Evolutionary conservation across 2,888 invertebrate species (phyloP), one percentile per base, ranked within the genome.

Genomic region (Drosophila borealis): DNA sequence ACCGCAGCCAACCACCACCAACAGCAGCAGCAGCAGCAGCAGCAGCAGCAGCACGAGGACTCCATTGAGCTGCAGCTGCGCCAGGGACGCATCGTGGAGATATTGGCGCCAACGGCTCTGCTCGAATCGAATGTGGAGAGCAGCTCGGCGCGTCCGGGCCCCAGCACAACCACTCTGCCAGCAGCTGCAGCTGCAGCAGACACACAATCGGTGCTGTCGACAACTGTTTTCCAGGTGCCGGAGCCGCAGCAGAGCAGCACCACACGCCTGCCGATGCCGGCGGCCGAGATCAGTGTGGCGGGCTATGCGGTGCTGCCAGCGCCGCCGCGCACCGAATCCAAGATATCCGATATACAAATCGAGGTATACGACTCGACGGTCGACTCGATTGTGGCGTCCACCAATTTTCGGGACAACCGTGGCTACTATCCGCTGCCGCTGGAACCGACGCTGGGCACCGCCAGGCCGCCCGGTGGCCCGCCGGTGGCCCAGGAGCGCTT

Each of bases 331-430:
- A 90, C 86, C 0, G 91, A 91, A 50, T 91, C 91, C 1, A 92
- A 89, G 69, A 91, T 91, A 19, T 92, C 92, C 0, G 92, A 91
- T 17, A 91, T 91, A 51, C 92, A 92, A 75, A 91, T 91, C 29
- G 92, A 91, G 41, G 90, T 91, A 0, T 92, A 92, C 14, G 91
- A 91, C 60, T 92, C 92, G 0, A 92, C 92, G 0, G 77, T 91
- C n/a, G 91, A 92, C 10, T 91, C 92, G 1, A 91, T 92, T 8
- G 76, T 91, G 14, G 90, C 91, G 0, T 91, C 92, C 0, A 92
- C 92, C 0, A 92, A 91, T 55, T 92, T 92, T 63, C 90, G 91
- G 4, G 90, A 91, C 44, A 80, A 57, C 13, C 83, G 88, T 4
- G 73, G 73, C 5, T 81, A 65, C 56, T 83, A 80, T 36, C 59